A percentile compares a stretch with the other conserved stretches of the same genome.
These are phyloP conservation scores for Yponomeuta sedellus DNA, from an alignment of 2,888 invertebrate genomes.

Conservation along the genomic window DNA sequence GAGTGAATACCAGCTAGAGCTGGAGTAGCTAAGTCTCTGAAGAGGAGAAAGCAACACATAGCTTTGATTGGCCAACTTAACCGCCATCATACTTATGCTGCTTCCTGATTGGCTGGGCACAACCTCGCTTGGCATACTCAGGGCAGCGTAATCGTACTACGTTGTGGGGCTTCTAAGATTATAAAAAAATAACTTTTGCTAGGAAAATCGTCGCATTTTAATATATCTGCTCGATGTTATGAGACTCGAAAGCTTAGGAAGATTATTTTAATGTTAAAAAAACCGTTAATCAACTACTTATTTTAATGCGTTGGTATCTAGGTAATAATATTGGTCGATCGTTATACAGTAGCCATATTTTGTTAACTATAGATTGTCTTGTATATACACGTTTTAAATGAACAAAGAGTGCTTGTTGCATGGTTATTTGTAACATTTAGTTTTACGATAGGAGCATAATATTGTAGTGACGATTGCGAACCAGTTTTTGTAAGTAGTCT, in stretches of 20 bases:
- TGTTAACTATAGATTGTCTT: not conserved
- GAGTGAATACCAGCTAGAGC: no score
- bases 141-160: no score
- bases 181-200: no score
- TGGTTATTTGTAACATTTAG: not conserved
- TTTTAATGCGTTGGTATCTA: not conserved
- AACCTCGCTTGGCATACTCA: no score
- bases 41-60: no score
- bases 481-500: not conserved
- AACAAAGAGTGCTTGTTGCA: slow-evolving; percentile 1
- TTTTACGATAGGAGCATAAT: not conserved
- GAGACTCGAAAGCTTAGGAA: not conserved
- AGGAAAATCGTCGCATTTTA: no score
- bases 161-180: no score
- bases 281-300: not conserved
- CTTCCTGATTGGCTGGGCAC: no score
- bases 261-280: not conserved
- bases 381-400: not conserved
- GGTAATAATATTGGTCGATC: not conserved
- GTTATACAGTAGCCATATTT: not conserved
- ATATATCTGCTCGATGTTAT: no score
- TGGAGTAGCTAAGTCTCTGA: no score
- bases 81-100: no score
- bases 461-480: not conserved
- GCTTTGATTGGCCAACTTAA: no score